These are phyloP conservation scores for Myiotriccus ornatus DNA, from an alignment of 2,797 vertebrate genomes.

Conservation along the genomic window DNA sequence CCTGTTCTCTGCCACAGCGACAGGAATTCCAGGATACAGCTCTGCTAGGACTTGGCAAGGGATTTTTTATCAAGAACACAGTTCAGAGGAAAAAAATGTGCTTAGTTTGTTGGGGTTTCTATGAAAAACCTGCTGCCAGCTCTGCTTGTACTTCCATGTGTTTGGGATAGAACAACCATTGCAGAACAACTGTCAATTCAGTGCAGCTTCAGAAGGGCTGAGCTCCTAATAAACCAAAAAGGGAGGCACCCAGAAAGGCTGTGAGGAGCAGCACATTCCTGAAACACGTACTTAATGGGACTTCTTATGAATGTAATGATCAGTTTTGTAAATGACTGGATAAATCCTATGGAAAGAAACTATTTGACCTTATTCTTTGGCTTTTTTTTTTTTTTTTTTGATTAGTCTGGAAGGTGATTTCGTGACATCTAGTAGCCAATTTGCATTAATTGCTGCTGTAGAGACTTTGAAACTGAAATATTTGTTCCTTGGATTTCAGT, in stretches of 20 bases:
- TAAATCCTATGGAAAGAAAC: constrained; percentile 18
- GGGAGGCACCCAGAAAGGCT: not conserved
- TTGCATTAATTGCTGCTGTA: constrained; percentile 58
- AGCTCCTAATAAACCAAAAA: not conserved
- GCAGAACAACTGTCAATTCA: not conserved
- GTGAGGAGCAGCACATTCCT: constrained; percentile 27
- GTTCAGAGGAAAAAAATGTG: not conserved
- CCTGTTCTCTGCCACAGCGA: not conserved
- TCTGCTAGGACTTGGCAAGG: not conserved
- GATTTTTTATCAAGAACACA: not conserved
- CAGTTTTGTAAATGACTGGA: constrained; percentile 40
- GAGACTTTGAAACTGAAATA: constrained; percentile 48
- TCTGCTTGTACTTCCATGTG: not conserved
- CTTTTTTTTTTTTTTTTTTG: not conserved
- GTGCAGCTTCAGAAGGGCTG: not conserved
- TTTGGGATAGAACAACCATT: not conserved
- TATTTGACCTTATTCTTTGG: constrained; percentile 44
- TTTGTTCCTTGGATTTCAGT: constrained; percentile 34
- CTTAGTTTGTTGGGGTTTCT: not conserved
- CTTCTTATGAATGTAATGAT: constrained; percentile 43
- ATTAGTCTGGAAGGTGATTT: constrained; percentile 41
- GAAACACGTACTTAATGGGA: not conserved
- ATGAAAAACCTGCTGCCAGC: not conserved
- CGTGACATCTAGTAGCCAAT: constrained; percentile 46
- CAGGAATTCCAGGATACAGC: not conserved